Base-by-base conservation (phyloP, 1,140 invertebrate species). In the Sinonovacula constricta region DNA sequence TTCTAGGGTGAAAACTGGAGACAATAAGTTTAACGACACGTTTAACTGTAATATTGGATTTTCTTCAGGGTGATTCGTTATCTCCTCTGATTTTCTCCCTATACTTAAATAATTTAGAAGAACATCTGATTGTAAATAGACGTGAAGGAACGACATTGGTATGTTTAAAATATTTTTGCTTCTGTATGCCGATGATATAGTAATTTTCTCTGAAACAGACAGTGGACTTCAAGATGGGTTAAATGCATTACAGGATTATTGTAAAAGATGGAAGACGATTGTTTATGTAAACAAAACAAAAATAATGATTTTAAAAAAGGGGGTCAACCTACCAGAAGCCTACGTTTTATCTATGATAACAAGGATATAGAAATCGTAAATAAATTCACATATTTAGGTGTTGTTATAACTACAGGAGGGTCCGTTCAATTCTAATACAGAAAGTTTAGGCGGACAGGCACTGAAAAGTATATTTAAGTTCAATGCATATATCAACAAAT, bases 61-160 rank as follows among this genome's bases (percentile, higher is more conserved):
- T 79, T 1, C 56, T 59, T 53, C 69, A 79, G 36, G 77, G 77
- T 3, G 68, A 79, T 31, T 53, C 45, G 12, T 49, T 79, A 39
- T 79, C 77, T 36, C 68, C 68, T 3, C 34, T 79, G 30, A n/a
- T n/a, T n/a, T 79, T 65, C 59, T 57, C 45, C 1, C 57, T 79
- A 18, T 79, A 59, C 24, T 18, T 72, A 30, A 72, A 66, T 57
- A 54, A 66, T 45, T 15, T 66, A n/a, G 39, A 72, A 79, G 26
- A 39, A 2, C 1, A 68, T 24, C 26, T 68, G 15, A 28, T n/a
- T 3, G 7, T 59, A 7, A 56, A 70, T 7, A 70, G 30, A 18
- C 14, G 3, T 15, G 33, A 68, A 51, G 53, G 22, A 51, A 68
- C 49, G 18, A 24, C 30, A 3, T 10, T 68, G 39, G 18, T 53